These are phyloP conservation scores for Marmota flaviventris DNA, from an alignment of 2,113 vertebrate genomes.

Conservation along the genomic window DNA sequence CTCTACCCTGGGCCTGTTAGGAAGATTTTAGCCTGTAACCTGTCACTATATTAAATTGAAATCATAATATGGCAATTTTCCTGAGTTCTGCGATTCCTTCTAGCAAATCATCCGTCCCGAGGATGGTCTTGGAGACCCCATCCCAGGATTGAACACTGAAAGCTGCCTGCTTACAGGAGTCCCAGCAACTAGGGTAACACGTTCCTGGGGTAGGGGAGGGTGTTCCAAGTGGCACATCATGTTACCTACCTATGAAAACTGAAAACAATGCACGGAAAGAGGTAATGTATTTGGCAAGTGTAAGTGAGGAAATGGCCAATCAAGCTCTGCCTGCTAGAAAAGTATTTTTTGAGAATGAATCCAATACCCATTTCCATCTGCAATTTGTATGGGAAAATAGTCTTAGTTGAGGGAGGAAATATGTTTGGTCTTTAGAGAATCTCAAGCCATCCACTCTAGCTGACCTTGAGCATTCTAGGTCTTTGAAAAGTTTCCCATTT, in stretches of 20 bases:
- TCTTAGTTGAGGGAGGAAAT: neutral
- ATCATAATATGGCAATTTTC: neutral
- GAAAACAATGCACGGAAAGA: neutral
- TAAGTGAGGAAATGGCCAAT: neutral
- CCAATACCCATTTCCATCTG: neutral
- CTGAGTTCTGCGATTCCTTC: neutral
- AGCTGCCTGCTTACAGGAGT: neutral
- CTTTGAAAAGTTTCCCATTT: neutral
- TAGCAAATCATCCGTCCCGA: neutral
- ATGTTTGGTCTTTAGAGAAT: neutral
- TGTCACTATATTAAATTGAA: neutral
- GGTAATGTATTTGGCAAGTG: neutral
- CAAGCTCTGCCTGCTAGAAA: neutral
- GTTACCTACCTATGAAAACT: neutral
- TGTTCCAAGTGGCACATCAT: neutral
- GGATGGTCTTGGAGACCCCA: neutral
- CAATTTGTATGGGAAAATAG: neutral
- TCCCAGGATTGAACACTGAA: neutral
- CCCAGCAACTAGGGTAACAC: neutral
- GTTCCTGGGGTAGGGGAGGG: neutral
- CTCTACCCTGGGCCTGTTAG: neutral
- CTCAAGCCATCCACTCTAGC: neutral
- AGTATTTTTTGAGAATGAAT: neutral
- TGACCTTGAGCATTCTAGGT: neutral
- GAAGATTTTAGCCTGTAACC: neutral